These are phyloP conservation scores for Danio choprae DNA, from an alignment of 2,797 vertebrate genomes.

Conservation along the genomic window DNA sequence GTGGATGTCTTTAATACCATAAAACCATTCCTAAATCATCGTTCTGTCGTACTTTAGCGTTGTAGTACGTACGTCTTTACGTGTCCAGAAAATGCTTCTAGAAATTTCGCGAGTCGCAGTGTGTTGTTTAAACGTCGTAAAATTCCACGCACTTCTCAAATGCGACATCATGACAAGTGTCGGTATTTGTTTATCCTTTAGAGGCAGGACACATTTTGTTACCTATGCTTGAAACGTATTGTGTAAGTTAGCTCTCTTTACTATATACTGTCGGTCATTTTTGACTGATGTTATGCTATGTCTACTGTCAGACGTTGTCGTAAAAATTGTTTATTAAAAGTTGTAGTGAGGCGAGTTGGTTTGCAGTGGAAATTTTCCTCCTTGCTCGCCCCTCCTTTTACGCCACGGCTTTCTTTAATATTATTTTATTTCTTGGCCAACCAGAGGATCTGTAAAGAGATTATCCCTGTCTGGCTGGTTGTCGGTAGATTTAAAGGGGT, in stretches of 20 bases:
- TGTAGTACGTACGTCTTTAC: neutral
- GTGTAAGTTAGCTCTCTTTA: neutral
- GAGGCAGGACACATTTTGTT: neutral
- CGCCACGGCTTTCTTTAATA: neutral
- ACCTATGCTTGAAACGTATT: neutral
- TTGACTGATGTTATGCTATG: neutral
- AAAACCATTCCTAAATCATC: neutral
- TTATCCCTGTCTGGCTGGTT: constrained; percentile 18
- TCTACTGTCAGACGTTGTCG: neutral
- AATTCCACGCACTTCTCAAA: neutral
- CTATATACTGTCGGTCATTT: neutral
- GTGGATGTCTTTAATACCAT: neutral
- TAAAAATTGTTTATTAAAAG: constrained; percentile 1
- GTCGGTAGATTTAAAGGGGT: constrained; percentile 1
- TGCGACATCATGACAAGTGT: neutral
- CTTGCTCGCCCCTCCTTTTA: neutral
- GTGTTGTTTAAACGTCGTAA: neutral
- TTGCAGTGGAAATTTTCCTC: constrained; percentile 40
- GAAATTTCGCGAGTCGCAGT: constrained; percentile 41
- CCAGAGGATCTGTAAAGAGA: constrained; percentile 7
- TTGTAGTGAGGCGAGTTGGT: constrained; percentile 7
- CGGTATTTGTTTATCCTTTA: neutral
- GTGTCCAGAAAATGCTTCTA: constrained; percentile 8
- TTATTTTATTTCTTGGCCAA: constrained; percentile 10
- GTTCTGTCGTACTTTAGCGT: neutral